Percentiles rank a stretch among this genome's conserved stretches.
Evolutionary conservation across 1,140 invertebrate species (phyloP).

Genomic region (Coenobita brevimanus): DNA sequence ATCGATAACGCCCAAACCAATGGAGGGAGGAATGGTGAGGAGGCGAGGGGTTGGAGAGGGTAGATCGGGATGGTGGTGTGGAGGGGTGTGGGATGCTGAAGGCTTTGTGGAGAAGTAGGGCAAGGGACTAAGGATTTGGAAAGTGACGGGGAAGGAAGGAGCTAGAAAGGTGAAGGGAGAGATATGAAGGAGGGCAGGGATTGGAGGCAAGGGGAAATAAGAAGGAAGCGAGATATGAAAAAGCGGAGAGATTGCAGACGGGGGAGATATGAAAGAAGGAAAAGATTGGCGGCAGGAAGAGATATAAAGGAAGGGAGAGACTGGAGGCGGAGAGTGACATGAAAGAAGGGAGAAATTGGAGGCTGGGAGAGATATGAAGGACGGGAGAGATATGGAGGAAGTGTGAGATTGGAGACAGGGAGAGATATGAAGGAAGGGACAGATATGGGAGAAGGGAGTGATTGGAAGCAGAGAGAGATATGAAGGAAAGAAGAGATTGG

Average conservation of each 20-base stretch:
- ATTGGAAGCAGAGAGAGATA: too few species aligned
- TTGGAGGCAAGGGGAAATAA: too few species aligned
- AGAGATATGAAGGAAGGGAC: too few species aligned
- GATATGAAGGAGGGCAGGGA: background rate
- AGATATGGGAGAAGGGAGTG: too few species aligned
- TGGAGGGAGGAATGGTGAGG: background rate
- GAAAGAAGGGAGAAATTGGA: too few species aligned
- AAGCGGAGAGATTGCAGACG: background rate
- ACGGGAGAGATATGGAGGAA: too few species aligned
- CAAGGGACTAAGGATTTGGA: background rate
- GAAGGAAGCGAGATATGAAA: background rate
- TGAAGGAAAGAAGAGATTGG: too few species aligned
- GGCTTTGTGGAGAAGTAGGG: background rate
- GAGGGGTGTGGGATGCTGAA: background rate
- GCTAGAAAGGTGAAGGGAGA: background rate
- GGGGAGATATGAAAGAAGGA: background rate
- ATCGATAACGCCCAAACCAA: background rate
- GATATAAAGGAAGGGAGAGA: too few species aligned
- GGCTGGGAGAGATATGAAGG: too few species aligned
- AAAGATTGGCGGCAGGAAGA: too few species aligned
- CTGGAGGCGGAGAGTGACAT: too few species aligned
- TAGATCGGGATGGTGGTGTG: background rate
- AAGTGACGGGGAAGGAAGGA: background rate
- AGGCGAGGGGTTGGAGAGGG: background rate
- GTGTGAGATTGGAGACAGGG: too few species aligned